Evolutionary conservation across 2,888 invertebrate genomes (phyloP).

Genomic region (Thymelicus acteon): DNA sequence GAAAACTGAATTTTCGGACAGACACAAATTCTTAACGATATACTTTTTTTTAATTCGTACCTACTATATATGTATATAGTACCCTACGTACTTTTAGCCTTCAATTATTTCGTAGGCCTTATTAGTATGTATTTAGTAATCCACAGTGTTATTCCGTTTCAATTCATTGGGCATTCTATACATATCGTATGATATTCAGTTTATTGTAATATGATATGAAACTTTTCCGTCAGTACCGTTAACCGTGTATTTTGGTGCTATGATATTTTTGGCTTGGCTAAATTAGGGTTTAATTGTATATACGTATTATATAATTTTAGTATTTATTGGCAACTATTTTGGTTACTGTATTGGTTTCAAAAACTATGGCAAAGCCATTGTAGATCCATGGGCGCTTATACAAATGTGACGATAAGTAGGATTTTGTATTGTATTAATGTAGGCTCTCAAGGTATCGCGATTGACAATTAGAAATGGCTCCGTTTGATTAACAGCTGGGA

Average conservation of each 20-base stretch:
- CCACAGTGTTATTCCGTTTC: not conserved
- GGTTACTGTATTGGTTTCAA: slow-evolving; percentile 57
- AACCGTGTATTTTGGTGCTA: slow-evolving; percentile 80
- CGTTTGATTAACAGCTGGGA: not conserved
- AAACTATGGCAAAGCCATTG: slow-evolving; percentile 68
- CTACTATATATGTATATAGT: too few species aligned
- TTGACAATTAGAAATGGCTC: slow-evolving; percentile 5
- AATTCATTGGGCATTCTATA: slow-evolving; percentile 26
- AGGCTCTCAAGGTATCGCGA: not conserved
- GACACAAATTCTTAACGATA: too few species aligned
- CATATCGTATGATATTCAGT: slow-evolving; percentile 6
- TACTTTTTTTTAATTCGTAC: too few species aligned
- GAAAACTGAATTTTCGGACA: too few species aligned
- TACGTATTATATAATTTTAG: slow-evolving; percentile 62
- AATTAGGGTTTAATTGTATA: slow-evolving; percentile 75
- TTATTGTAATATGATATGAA: slow-evolving; percentile 55
- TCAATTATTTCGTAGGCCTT: not conserved
- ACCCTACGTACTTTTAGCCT: not conserved
- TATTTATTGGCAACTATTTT: slow-evolving; percentile 78
- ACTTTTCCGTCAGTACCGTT: slow-evolving; percentile 79
- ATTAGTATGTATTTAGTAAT: not conserved
- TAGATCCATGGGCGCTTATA: slow-evolving; percentile 10
- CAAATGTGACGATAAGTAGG: not conserved
- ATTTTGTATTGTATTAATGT: not conserved
- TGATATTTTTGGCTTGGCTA: slow-evolving; percentile 81